These are phyloP conservation scores for Antidorcas marsupialis DNA, from an alignment of 2,113 vertebrate genomes.

Conservation along the genomic window DNA sequence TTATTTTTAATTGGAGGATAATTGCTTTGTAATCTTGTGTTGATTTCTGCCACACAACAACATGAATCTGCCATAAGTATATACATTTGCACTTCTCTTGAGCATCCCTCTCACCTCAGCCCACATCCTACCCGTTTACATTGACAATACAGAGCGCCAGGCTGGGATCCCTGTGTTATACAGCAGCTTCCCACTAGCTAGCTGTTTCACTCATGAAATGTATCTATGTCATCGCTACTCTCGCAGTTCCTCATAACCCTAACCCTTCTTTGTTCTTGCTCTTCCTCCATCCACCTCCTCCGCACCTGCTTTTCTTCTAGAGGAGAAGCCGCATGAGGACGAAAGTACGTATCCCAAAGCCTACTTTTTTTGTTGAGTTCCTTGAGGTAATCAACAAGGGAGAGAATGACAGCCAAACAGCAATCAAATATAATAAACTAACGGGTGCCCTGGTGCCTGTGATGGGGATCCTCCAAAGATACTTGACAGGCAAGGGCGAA, in stretches of 20 bases:
- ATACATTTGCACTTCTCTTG: background rate
- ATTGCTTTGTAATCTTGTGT: background rate
- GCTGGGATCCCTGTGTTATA: background rate
- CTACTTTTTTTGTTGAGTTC: too few relatives aligned
- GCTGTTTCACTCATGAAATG: background rate
- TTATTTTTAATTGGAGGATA: background rate
- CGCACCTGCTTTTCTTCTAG: background rate
- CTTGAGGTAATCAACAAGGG: too few relatives aligned
- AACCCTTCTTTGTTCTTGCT: background rate
- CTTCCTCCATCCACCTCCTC: background rate
- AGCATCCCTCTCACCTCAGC: background rate
- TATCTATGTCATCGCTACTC: background rate
- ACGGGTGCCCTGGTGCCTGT: too few relatives aligned
- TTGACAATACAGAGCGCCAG: background rate
- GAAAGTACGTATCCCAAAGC: too few relatives aligned
- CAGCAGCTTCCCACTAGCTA: background rate
- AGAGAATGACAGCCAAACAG: too few relatives aligned
- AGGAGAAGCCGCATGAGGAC: accelerated
- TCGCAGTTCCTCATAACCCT: background rate
- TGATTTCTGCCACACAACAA: background rate
- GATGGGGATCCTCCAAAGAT: background rate
- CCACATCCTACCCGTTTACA: background rate
- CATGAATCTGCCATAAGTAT: background rate
- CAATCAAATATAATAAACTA: too few relatives aligned
- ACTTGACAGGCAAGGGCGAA: background rate